These are phyloP conservation scores for Phrynosoma platyrhinos DNA, from an alignment of 2,113 vertebrate species.

Conservation along the genomic window DNA sequence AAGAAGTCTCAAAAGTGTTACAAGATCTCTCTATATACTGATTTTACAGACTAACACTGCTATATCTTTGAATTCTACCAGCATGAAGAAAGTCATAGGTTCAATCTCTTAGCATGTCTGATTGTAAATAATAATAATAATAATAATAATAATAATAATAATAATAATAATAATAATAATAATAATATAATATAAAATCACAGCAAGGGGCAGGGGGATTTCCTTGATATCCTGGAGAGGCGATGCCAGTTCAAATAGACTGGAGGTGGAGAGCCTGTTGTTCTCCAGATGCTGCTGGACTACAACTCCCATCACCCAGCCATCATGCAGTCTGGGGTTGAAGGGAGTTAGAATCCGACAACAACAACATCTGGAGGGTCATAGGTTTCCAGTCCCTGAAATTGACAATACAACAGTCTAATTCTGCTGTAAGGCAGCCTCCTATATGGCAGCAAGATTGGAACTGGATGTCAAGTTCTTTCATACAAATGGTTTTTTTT, in stretches of 20 bases:
- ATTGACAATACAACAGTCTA: background rate
- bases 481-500: no score
- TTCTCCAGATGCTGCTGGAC: background rate
- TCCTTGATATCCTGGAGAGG: background rate
- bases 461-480: background rate
- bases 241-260: background rate
- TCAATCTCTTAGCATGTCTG: background rate
- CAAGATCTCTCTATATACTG: no score
- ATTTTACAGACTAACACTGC: no score
- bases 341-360: background rate
- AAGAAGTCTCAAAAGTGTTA: no score
- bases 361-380: background rate
- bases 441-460: background rate
- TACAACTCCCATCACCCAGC: background rate
- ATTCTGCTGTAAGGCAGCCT: background rate
- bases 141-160: no score
- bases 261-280: background rate
- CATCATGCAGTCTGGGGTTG: background rate
- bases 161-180: no score
- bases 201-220: background rate
- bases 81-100: background rate
- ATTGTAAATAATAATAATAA: background rate
- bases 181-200: no score
- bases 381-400: background rate
- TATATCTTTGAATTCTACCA: no score